A percentile compares a stretch with the other conserved stretches of the same genome.
Evolutionary conservation across 2,113 vertebrate species (phyloP).

Genomic region (Crotalus horridus): DNA sequence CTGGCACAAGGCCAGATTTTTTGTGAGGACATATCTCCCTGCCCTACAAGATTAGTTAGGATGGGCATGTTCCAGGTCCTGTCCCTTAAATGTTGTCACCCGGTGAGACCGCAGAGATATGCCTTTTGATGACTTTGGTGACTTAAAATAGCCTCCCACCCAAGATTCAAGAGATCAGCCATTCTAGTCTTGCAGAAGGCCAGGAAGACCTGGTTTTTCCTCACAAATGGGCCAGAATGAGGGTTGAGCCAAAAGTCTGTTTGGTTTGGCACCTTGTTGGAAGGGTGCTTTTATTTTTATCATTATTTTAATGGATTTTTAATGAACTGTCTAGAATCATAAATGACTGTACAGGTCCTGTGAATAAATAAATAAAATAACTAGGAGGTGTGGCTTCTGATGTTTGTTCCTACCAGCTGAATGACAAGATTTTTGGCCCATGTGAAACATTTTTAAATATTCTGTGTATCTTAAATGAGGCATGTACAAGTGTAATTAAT

Average conservation of each 20-base stretch:
- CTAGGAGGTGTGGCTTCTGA: constrained; percentile 36
- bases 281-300: background rate
- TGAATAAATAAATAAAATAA: background rate
- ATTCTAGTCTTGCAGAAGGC: background rate
- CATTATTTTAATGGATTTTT: background rate
- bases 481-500: constrained; percentile 22
- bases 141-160: background rate
- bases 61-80: background rate
- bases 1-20: background rate
- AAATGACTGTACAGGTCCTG: background rate
- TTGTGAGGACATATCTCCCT: background rate
- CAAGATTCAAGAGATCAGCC: background rate
- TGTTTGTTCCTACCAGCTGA: constrained; percentile 41
- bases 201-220: background rate
- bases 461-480: constrained; percentile 38
- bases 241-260: background rate
- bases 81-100: background rate
- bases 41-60: background rate
- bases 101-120: background rate
- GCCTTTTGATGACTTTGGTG: too few species aligned
- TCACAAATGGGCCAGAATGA: background rate
- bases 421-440: constrained; percentile 49
- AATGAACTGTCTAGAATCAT: background rate
- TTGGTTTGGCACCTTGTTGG: background rate
- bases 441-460: constrained; percentile 53